Evolutionary conservation across 92 coral and sea anemone species (phyloP).

Genomic region (Desmophyllum pertusum): DNA sequence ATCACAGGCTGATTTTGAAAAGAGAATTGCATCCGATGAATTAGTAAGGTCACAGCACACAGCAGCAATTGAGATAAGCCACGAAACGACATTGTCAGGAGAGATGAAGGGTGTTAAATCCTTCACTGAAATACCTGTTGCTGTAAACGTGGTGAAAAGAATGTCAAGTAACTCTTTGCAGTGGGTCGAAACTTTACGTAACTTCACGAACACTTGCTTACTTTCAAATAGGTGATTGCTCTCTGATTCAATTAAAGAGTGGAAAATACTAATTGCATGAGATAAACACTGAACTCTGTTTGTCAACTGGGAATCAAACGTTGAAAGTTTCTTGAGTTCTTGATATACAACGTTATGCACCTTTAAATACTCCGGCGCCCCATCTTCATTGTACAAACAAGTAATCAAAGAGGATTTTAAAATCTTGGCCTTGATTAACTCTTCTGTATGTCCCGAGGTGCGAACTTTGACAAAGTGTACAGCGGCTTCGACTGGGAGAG

Average conservation of each 20-base stretch:
- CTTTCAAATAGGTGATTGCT: not conserved
- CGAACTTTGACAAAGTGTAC: conserved; percentile 9
- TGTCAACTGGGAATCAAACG: too few species aligned
- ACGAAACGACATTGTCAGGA: not conserved
- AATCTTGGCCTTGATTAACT: conserved; percentile 15
- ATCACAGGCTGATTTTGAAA: conserved; percentile 2
- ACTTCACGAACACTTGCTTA: not conserved
- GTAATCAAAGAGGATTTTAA: conserved; percentile 8
- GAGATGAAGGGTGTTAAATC: not conserved
- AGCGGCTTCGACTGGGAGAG: conserved; percentile 17
- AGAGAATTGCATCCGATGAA: not conserved
- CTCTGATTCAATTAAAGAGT: not conserved
- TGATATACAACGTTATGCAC: conserved; percentile 12
- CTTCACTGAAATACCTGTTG: too few species aligned
- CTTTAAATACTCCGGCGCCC: not conserved
- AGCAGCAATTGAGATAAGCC: conserved; percentile 16
- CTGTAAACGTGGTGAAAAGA: not conserved
- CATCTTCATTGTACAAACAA: not conserved
- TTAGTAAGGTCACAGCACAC: not conserved
- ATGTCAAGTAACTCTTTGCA: not conserved
- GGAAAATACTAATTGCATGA: not conserved
- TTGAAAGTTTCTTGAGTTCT: not conserved
- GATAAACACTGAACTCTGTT: not conserved
- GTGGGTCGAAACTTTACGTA: not conserved
- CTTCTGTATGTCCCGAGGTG: conserved; percentile 14